Base-by-base conservation (phyloP, 2,113 vertebrate genomes). In the Nettapus auritus region DNA sequence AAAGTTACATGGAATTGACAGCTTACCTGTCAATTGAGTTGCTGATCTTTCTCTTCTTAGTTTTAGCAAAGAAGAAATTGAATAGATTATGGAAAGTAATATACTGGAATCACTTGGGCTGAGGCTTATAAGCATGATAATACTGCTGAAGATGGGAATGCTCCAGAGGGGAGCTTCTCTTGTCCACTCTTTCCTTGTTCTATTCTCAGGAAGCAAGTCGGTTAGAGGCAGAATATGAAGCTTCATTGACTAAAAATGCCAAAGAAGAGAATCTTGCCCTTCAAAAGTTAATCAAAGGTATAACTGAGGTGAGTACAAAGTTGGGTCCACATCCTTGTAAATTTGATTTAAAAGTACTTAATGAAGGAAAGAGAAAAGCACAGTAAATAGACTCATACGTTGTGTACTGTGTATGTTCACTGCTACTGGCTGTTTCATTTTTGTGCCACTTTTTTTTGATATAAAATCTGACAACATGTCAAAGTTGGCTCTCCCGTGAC, bases 231-330 rank as follows among this genome's bases (percentile, higher is more conserved):
- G 97, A 98, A 84, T 96, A 96, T 33, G 95, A 97, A 82, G 89
- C 94, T 62, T 97, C 96, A 22, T 85, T 97, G 69, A 95, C 71
- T 88, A 97, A 88, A 86, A 96, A 94, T 82, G 86, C 92, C 59
- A 95, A 90, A 78, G 97, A 98, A 66, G 97, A 98, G 73, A 98
- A 94, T 86, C 28, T 97, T 89, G 97, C 94, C 59, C 94, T 98
- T 71, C 97, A 97, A 56, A 97, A 96, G 60, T 70, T 97, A 84
- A 96, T 98, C 53, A 97, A 96, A 96, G 96, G 89, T 53, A 97
- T 98, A 96, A 97, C 95, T 31, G 97, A 98, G 95, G 98, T 97
- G 86, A 84, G 90, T 94, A 52, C 4, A 25, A 36, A 67, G 20
- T n/a, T 63, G 50, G 29, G 53, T 52, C 40, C 11, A 4, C 31